Evolutionary conservation across 30 jellyfish, hydroid and myxozoan species (phyloP).

Genomic region (Cassiopea andromeda): DNA sequence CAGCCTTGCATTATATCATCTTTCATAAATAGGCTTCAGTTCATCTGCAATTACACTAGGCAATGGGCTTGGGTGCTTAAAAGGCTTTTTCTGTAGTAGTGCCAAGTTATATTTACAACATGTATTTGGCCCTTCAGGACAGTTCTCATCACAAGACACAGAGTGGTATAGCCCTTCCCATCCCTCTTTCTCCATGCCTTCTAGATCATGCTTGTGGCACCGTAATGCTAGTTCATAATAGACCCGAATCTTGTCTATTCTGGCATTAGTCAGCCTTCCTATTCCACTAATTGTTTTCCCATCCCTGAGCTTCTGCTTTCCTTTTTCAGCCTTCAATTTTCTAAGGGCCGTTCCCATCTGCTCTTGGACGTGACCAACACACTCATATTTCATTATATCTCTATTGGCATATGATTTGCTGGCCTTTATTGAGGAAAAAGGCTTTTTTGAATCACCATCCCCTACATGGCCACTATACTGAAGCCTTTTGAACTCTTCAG

Average conservation of each 20-base stretch:
- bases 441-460: conserved; percentile 16
- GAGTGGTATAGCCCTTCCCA: conserved; percentile 24
- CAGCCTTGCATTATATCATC: conserved; percentile 41
- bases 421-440: conserved; percentile 4
- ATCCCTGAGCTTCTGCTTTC: conserved; percentile 7
- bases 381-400: conserved; percentile 29
- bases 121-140: conserved; percentile 15
- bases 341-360: conserved; percentile 47
- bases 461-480: conserved; percentile 52
- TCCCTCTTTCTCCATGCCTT: conserved; percentile 32
- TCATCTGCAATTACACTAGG: conserved; percentile 48
- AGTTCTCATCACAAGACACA: conserved; percentile 10
- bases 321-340: conserved; percentile 13
- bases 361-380: conserved; percentile 43
- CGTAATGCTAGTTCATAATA: conserved; percentile 33
- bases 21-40: conserved; percentile 31
- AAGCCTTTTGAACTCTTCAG: conserved; percentile 14
- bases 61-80: conserved; percentile 25
- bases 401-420: conserved; percentile 4
- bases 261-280: conserved; percentile 43
- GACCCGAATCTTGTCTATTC: conserved; percentile 33
- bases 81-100: neutral
- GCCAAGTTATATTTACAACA: conserved; percentile 55
- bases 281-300: conserved; percentile 58
- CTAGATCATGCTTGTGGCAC: conserved; percentile 15